Base-by-base conservation (phyloP, 2,888 invertebrate genomes). In the Eueremaeus valkanovi region DNA sequence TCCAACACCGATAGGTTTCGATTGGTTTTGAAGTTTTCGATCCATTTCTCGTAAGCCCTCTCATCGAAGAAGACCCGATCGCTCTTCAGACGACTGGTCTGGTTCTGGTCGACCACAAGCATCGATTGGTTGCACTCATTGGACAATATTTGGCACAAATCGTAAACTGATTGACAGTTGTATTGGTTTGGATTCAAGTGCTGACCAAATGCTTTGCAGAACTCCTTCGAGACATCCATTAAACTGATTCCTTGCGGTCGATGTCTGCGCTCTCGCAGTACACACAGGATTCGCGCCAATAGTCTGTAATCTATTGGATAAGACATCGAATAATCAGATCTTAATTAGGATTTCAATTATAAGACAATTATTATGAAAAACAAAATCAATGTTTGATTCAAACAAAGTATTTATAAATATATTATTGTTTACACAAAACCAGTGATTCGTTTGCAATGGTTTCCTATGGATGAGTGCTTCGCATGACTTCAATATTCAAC, bases 371-470 rank as follows among this genome's bases (percentile, higher is more conserved):
- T 36, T 36, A 8, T 8, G 36, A 11, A 36, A 36, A 8, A 36
- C 36, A 36, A 36, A 36, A 5, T 11, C 36, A 8, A 51, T 51
- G 8, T n/a, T 6, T n/a, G n/a, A 51, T n/a, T 51, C 21, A n/a
- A 51, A 51, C 51, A 21, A 51, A 51, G 16, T 51, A n/a, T 51
- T 51, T 51, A n/a, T n/a, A n/a, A n/a, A n/a, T n/a, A n/a, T n/a
- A n/a, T n/a, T n/a, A n/a, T n/a, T n/a, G n/a, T n/a, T n/a, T n/a
- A n/a, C n/a, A n/a, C n/a, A n/a, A n/a, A n/a, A n/a, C n/a, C n/a
- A n/a, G n/a, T n/a, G n/a, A n/a, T n/a, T n/a, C n/a, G n/a, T n/a
- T n/a, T n/a, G n/a, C n/a, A n/a, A n/a, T n/a, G n/a, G n/a, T n/a
- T n/a, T n/a, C n/a, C n/a, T n/a, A n/a, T n/a, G n/a, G n/a, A n/a